Conservation (phyloP, 2,113 vertebrate species). For the Stomatorhinus ivindoensis region DNA sequence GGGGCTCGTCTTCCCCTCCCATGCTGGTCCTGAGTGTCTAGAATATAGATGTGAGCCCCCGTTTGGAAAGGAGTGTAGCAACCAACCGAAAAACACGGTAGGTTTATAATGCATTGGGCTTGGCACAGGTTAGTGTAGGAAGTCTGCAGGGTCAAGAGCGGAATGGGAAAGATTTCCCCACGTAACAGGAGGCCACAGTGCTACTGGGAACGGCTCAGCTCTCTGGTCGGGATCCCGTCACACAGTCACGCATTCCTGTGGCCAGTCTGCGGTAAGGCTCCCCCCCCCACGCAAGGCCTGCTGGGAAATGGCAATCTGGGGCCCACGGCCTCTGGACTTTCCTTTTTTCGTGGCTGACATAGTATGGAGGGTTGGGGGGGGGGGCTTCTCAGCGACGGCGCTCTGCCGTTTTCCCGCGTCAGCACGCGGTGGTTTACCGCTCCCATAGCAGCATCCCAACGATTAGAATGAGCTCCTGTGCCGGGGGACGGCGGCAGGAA, state of each 20-base stretch:
- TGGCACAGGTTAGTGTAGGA: not conserved
- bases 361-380: slow-evolving; percentile 18
- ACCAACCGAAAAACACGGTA: not conserved
- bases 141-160: slow-evolving; percentile 48
- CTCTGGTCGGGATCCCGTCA: slow-evolving; percentile 57
- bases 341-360: not conserved
- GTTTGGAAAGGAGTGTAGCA: not conserved
- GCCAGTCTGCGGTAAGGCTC: slow-evolving; percentile 38
- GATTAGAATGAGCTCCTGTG: slow-evolving; percentile 48
- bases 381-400: slow-evolving; percentile 38
- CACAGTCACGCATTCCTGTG: slow-evolving; percentile 65
- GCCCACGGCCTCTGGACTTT: not conserved
- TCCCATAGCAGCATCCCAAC: slow-evolving; percentile 39
- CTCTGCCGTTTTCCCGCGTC: slow-evolving; percentile 50
- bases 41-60: not conserved
- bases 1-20: not conserved
- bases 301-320: slow-evolving; percentile 17
- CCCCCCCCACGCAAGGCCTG: slow-evolving; percentile 12
- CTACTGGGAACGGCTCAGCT: not conserved
- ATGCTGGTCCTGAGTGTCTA: not conserved
- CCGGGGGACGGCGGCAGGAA: slow-evolving; percentile 14
- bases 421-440: slow-evolving; percentile 48
- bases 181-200: not conserved
- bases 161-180: slow-evolving; percentile 53
- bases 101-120: not conserved